phyloP scores from a whole-genome alignment of 2,797 vertebrate genomes.

The Dipus sagitta region DNA sequence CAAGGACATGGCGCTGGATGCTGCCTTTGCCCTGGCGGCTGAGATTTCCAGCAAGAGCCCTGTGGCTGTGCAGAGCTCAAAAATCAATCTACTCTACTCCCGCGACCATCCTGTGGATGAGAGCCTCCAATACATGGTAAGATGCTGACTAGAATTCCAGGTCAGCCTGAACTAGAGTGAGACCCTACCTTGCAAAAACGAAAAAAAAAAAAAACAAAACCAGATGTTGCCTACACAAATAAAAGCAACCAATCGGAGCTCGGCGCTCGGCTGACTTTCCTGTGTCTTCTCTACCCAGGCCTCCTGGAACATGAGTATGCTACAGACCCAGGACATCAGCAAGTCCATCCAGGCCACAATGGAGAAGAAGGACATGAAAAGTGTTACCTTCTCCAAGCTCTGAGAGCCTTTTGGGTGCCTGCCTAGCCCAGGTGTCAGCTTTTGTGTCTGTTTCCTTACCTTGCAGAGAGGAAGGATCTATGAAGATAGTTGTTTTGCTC shows the following conservation, averaged over 20 bases:
- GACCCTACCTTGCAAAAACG: too few species aligned
- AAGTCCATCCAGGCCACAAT: slow-evolving; percentile 91
- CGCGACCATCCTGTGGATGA: slow-evolving; percentile 92
- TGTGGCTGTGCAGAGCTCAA: slow-evolving; percentile 93
- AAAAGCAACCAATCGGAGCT: not conserved
- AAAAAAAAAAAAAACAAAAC: too few species aligned
- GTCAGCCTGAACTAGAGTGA: too few species aligned
- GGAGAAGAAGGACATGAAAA: slow-evolving; percentile 92
- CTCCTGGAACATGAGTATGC: slow-evolving; percentile 96
- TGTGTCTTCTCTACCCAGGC: slow-evolving; percentile 84
- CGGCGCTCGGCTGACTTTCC: too few species aligned
- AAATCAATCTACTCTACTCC: slow-evolving; percentile 93
- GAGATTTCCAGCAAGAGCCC: slow-evolving; percentile 94
- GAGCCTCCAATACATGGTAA: slow-evolving; percentile 91
- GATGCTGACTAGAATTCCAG: not conserved
- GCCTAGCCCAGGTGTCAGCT: rapidly evolving
- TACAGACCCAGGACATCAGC: slow-evolving; percentile 93
- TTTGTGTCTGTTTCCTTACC: not conserved
- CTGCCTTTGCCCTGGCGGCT: slow-evolving; percentile 89
- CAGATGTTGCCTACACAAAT: slow-evolving; percentile 30
- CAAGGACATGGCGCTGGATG: slow-evolving; percentile 89
- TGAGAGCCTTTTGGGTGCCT: slow-evolving; percentile 66
- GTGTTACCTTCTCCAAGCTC: slow-evolving; percentile 90
- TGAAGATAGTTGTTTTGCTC: not conserved
- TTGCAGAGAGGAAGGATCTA: not conserved